These are phyloP conservation scores for Corvus cornix DNA, from an alignment of 2,113 vertebrate genomes.

Conservation along the genomic window DNA sequence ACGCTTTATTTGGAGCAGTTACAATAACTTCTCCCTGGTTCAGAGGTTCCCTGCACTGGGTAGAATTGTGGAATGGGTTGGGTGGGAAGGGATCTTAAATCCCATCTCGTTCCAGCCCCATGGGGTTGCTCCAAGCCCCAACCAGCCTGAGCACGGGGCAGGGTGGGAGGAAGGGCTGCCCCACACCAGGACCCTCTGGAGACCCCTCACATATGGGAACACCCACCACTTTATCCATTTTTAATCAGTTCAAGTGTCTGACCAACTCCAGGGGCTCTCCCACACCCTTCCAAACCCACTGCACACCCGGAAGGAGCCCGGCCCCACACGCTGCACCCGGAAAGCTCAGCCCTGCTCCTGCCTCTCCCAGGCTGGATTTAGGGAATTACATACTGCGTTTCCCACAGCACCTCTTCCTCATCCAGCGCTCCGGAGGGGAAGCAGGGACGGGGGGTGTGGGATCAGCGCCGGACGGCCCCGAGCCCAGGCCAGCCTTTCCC, in stretches of 20 bases:
- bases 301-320: rapidly evolving
- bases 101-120: not conserved
- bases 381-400: not conserved
- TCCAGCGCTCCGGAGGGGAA: not conserved
- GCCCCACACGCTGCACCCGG: no score
- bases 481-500: rapidly evolving
- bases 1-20: not conserved
- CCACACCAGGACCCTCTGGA: not conserved
- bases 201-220: rapidly evolving
- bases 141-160: rapidly evolving
- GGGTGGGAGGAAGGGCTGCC: not conserved
- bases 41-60: not conserved
- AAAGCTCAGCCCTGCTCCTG: not conserved
- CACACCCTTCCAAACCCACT: not conserved
- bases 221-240: rapidly evolving
- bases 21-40: not conserved
- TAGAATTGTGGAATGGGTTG: not conserved
- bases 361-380: rapidly evolving
- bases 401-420: slow-evolving; percentile 26
- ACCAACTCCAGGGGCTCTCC: not conserved
- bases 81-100: not conserved
- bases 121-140: not conserved
- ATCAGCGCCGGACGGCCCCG: rapidly evolving
- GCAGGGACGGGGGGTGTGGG: rapidly evolving
- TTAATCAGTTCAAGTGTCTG: rapidly evolving